Percentiles rank a stretch among this genome's conserved stretches.
Evolutionary conservation across 2,113 vertebrate genomes (phyloP).

Genomic region (Mohoua ochrocephala): DNA sequence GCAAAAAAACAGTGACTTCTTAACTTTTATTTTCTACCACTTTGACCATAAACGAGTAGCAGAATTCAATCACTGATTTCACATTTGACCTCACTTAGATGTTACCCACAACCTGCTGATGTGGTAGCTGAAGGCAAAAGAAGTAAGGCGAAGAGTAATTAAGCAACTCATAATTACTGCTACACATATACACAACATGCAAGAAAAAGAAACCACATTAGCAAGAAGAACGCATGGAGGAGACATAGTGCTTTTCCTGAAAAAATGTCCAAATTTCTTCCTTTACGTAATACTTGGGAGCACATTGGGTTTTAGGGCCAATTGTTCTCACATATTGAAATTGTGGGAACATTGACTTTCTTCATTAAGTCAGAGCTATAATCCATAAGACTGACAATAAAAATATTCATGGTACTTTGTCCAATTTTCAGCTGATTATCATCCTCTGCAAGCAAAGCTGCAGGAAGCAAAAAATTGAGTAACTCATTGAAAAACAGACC

Average conservation of each 20-base stretch:
- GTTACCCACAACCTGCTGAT: neutral
- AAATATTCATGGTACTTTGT: neutral
- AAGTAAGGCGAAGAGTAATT: neutral
- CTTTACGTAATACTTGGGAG: neutral
- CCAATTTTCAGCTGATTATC: neutral
- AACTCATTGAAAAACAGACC: neutral
- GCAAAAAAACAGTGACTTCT: neutral
- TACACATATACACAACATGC: neutral
- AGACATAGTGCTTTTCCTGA: neutral
- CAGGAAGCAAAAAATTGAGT: slow-evolving; percentile 20
- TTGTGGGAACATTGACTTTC: neutral
- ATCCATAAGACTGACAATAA: neutral
- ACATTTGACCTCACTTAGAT: neutral
- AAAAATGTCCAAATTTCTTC: neutral
- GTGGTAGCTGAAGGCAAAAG: neutral
- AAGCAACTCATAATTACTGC: neutral
- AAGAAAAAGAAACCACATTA: neutral
- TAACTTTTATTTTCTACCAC: neutral
- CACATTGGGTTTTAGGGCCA: neutral
- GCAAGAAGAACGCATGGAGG: neutral
- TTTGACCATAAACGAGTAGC: neutral
- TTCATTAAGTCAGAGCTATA: neutral
- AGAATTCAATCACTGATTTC: neutral
- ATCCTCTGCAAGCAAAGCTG: neutral
- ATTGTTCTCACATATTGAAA: neutral